Percentiles rank a stretch among this genome's conserved stretches.
Evolutionary conservation across 2,797 vertebrate genomes (phyloP).

Genomic region (Pantherophis vulpinus): DNA sequence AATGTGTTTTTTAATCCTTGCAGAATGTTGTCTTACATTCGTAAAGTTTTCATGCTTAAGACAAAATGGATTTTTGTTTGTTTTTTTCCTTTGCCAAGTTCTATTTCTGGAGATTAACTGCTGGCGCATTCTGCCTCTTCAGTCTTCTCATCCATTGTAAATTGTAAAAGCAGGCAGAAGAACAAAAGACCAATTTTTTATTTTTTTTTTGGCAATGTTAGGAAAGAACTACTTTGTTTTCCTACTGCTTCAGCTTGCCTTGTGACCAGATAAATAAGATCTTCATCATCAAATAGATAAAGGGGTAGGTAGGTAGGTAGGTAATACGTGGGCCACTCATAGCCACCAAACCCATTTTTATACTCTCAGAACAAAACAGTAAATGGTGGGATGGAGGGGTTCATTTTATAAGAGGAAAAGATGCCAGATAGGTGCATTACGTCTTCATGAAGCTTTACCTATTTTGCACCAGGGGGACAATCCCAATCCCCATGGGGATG

Average conservation of each 20-base stretch:
- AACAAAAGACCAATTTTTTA: not conserved
- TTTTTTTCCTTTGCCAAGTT: not conserved
- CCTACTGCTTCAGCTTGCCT: not conserved
- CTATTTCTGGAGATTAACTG: constrained; percentile 15
- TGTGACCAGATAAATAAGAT: not conserved
- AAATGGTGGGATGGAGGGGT: not conserved
- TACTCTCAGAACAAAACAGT: not conserved
- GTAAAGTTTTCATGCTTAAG: not conserved
- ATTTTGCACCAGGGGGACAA: not conserved
- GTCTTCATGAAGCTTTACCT: not conserved
- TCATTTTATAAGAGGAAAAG: not conserved
- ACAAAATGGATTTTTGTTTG: not conserved
- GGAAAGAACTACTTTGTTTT: not conserved
- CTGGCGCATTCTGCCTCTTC: not conserved
- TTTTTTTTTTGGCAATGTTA: constrained; percentile 15
- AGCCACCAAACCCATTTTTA: not conserved
- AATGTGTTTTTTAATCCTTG: not conserved
- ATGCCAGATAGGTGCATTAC: not conserved
- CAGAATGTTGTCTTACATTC: not conserved
- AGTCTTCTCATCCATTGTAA: constrained; percentile 27
- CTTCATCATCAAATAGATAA: not conserved
- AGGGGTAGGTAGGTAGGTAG: no score
- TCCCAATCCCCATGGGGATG: not conserved
- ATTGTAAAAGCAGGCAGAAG: constrained; percentile 43
- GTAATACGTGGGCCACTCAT: not conserved